Conservation (phyloP, 2,888 invertebrate species). For the Eupithecia inturbata region DNA sequence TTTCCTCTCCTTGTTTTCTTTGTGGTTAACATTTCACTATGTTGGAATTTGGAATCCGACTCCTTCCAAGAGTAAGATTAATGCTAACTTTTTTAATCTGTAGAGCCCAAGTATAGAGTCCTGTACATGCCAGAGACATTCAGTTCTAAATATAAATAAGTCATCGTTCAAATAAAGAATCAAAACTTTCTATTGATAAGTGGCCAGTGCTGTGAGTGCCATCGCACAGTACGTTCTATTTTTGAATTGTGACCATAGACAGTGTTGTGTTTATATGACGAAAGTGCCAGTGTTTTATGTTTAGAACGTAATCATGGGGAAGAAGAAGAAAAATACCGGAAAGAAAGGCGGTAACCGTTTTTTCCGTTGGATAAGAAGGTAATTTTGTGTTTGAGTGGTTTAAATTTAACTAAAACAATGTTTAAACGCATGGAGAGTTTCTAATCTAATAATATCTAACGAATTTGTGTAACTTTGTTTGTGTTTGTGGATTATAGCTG, state of each 20-base stretch:
- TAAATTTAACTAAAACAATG: conserved; percentile 24
- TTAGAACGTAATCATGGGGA: conserved; percentile 68
- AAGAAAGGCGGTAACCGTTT: conserved; percentile 75
- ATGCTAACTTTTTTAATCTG: conserved; percentile 45
- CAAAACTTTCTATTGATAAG: conserved; percentile 49
- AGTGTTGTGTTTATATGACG: conserved; percentile 49
- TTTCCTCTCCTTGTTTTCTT: conserved; percentile 43
- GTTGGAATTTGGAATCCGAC: conserved; percentile 36
- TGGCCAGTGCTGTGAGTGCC: conserved; percentile 52
- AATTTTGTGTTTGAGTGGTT: conserved; percentile 45
- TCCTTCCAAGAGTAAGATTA: conserved; percentile 19
- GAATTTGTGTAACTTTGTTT: conserved; percentile 20
- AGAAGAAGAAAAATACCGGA: conserved; percentile 76
- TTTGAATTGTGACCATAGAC: conserved; percentile 54
- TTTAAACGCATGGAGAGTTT: conserved; percentile 32
- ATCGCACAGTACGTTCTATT: conserved; percentile 51
- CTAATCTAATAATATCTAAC: conserved; percentile 33
- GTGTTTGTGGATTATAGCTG: conserved; percentile 20
- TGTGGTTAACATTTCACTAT: conserved; percentile 49
- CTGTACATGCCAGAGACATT: conserved; percentile 67
- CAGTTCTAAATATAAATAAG: conserved; percentile 42
- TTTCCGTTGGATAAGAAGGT: conserved; percentile 81
- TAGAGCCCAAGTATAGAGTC: conserved; percentile 70
- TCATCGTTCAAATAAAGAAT: conserved; percentile 57
- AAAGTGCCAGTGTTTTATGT: conserved; percentile 59